Conservation (phyloP, 2,113 vertebrate species). For the Columbina picui region DNA sequence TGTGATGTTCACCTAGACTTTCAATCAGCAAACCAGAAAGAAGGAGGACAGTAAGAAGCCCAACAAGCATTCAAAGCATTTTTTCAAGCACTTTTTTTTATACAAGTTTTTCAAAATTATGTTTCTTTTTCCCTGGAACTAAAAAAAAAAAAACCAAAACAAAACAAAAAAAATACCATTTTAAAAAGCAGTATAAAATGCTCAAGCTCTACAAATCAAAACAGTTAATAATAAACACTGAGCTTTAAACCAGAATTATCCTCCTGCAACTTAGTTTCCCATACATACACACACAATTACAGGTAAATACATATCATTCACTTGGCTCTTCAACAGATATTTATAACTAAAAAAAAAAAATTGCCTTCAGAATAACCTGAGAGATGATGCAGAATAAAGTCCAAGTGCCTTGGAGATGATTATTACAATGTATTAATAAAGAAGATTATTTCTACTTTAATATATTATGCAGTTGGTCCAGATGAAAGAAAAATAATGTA, state of each 20-base stretch:
- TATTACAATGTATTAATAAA: not conserved
- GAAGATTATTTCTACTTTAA: not conserved
- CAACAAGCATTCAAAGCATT: not conserved
- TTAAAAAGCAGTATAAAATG: not conserved
- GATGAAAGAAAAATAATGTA: slow-evolving; percentile 9
- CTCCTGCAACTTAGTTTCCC: not conserved
- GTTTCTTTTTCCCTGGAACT: not conserved
- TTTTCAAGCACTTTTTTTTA: not conserved
- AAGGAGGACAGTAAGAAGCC: not conserved
- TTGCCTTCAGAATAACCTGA: not conserved
- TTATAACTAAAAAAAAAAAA: not conserved
- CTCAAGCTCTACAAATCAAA: not conserved
- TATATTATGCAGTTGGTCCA: not conserved
- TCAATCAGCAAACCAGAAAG: not conserved
- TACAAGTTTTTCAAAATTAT: rapidly evolving
- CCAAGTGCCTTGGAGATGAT: not conserved
- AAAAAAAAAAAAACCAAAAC: not conserved
- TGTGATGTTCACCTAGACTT: rapidly evolving
- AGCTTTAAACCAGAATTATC: not conserved
- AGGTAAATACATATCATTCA: not conserved
- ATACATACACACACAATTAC: not conserved
- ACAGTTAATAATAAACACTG: not conserved
- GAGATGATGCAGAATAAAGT: not conserved
- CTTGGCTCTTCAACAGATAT: not conserved
- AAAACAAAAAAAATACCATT: too few relatives aligned